A percentile compares a stretch with the other conserved stretches of the same genome.
Evolutionary conservation across 2,113 vertebrate genomes (phyloP).

Genomic region (Macrotis lagotis): DNA sequence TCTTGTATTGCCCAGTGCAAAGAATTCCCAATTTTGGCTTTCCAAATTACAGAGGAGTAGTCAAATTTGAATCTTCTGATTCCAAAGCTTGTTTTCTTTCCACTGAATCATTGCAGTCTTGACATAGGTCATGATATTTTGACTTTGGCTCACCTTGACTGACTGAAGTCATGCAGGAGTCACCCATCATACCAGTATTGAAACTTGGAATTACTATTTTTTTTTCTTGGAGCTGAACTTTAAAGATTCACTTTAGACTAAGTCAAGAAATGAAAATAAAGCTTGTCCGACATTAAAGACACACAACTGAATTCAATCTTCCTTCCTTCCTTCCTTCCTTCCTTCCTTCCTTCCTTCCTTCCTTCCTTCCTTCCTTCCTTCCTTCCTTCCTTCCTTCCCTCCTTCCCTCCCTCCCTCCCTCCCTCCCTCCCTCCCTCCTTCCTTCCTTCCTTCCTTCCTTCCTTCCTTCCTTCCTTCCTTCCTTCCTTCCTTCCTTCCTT

Average conservation of each 20-base stretch:
- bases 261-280: background rate
- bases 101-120: background rate
- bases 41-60: background rate
- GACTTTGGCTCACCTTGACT: background rate
- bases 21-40: background rate
- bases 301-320: too few relatives aligned
- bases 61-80: background rate
- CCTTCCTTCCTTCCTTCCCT: too few relatives aligned
- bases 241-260: background rate
- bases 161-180: background rate
- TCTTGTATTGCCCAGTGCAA: background rate
- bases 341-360: background rate
- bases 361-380: background rate
- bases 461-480: too few relatives aligned
- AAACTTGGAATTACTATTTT: background rate
- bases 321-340: too few relatives aligned
- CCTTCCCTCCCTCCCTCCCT: too few relatives aligned
- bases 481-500: too few relatives aligned
- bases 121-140: background rate
- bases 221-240: background rate
- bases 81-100: background rate
- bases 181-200: background rate
- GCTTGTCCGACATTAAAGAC: background rate
- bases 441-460: too few relatives aligned
- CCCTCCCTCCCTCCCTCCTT: too few relatives aligned